These are phyloP conservation scores for Leptobrachium ailaonicum DNA, from an alignment of 2,113 vertebrate species.

Conservation along the genomic window DNA sequence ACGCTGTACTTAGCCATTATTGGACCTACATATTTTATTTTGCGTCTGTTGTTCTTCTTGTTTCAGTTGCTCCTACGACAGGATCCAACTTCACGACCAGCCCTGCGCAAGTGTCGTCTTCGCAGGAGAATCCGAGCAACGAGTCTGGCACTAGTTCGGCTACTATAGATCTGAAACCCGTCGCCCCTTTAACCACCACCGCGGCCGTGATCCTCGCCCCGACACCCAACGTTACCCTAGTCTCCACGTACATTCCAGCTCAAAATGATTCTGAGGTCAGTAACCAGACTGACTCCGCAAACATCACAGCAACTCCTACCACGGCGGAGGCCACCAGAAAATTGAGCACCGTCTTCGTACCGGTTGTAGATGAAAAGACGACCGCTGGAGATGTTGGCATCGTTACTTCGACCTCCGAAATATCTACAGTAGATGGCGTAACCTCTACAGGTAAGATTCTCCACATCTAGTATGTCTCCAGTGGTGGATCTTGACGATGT, in stretches of 20 bases:
- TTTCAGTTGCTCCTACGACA: neutral
- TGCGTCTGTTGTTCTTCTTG: neutral
- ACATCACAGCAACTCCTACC: constrained; percentile 2
- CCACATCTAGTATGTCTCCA: too few relatives aligned
- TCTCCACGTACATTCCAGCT: neutral
- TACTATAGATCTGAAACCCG: neutral
- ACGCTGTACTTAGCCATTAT: too few relatives aligned
- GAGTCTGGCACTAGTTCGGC: neutral
- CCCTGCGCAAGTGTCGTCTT: neutral
- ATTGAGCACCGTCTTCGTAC: neutral
- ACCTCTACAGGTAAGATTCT: constrained; percentile 13
- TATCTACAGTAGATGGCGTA: neutral
- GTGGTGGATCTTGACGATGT: too few relatives aligned
- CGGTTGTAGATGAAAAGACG: neutral
- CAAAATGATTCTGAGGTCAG: constrained; percentile 1
- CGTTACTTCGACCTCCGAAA: neutral
- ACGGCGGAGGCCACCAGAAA: neutral
- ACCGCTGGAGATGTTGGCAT: neutral
- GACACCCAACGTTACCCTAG: constrained; percentile 19
- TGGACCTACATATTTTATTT: neutral
- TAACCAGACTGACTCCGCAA: constrained; percentile 15
- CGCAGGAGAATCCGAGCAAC: neutral
- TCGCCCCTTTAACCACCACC: neutral
- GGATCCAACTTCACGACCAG: neutral
- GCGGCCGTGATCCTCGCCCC: constrained; percentile 11